A percentile compares a stretch with the other conserved stretches of the same genome.
Evolutionary conservation across 2,797 vertebrate genomes (phyloP).

Genomic region (Tympanoctomys barrerae): DNA sequence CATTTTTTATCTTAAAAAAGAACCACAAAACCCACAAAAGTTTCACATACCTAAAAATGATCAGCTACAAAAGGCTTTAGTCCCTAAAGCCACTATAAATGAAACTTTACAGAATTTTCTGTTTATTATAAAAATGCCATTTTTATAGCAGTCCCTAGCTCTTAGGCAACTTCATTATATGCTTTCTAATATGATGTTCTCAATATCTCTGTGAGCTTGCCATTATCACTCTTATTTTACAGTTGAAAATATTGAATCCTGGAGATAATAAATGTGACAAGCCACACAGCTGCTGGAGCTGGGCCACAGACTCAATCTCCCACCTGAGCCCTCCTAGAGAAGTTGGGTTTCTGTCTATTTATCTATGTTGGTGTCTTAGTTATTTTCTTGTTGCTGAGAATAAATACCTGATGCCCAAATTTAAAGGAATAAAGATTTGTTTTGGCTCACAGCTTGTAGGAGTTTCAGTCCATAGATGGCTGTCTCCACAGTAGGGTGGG

Average conservation of each 20-base stretch:
- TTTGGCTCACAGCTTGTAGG: not conserved
- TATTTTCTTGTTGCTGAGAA: not conserved
- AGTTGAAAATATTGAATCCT: not conserved
- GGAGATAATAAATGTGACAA: not conserved
- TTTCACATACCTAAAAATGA: not conserved
- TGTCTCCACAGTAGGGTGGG: not conserved
- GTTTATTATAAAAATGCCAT: constrained; percentile 15
- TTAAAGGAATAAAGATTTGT: not conserved
- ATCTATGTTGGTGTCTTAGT: not conserved
- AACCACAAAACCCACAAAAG: constrained; percentile 19
- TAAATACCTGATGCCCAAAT: not conserved
- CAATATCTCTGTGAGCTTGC: not conserved
- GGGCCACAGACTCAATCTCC: not conserved
- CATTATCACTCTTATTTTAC: not conserved
- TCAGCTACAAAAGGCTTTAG: not conserved
- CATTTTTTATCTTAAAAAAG: not conserved
- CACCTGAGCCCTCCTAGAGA: not conserved
- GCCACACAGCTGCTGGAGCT: not conserved
- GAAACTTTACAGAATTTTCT: not conserved
- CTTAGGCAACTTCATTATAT: not conserved
- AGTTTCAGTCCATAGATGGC: not conserved
- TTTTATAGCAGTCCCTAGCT: not conserved
- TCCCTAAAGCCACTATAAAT: not conserved
- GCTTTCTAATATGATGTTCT: not conserved
- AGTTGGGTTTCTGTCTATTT: not conserved